Base-by-base conservation (phyloP, 1,140 invertebrate species). In the Apis cerana region DNA sequence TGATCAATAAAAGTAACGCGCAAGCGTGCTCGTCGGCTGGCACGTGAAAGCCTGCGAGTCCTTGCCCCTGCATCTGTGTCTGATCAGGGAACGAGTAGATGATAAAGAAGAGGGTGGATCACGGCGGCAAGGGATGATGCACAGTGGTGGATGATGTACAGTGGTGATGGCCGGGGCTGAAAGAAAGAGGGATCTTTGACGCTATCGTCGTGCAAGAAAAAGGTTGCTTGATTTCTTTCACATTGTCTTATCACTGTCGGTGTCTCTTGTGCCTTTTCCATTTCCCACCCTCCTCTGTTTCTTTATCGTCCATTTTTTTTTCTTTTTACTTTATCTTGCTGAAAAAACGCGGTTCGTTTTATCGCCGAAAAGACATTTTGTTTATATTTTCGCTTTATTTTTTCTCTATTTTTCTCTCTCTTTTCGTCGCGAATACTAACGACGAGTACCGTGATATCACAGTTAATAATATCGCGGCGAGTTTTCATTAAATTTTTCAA, bases 1-100 rank as follows among this genome's bases (percentile, higher is more conserved):
- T 89, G 87, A 89, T 89, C 88, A 89, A 89, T 89, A 89, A 88
- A 88, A 88, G 87, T 81, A 89, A 69, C 87, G 88, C 88, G 88
- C 88, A 89, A 75, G 88, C 88, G 88, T 88, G 33, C 84, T 88
- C 77, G 84, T 33, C 59, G 75, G 59, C 58, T 85, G 79, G 82
- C 78, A 85, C 85, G 78, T 62, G 82, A 82, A 70, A 78, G 85
- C 65, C 27, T 86, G 74, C 59, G 69, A 78, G 54, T 83, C 77
- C 82, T 78, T 84, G 78, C 70, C 76, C 79, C 75, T 61, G 69
- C 82, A 76, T 70, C 54, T 72, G 64, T 61, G 61, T 77, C 83
- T 68, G 83, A 88, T 87, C 83, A 72, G 79, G 33, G 52, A 88
- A 82, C 68, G 76, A 75, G 62, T 82, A 76, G 71, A 85, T 65